phyloP scores from a whole-genome alignment of 1,140 invertebrate species.

The Branchinecta lynchi region DNA sequence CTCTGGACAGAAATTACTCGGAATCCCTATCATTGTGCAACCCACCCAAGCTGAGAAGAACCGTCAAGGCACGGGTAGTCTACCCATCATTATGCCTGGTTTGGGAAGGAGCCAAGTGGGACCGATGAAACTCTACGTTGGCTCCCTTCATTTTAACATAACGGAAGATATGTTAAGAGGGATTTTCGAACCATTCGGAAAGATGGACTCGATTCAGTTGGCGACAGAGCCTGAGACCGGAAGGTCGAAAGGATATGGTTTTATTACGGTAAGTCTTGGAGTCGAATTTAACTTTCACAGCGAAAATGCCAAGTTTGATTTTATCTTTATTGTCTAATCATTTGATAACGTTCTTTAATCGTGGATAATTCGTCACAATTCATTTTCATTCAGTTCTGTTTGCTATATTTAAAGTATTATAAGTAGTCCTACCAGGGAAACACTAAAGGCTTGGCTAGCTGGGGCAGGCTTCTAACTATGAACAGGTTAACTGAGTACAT shows the following conservation, averaged over 20 bases:
- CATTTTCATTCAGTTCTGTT: too few relatives aligned
- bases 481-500: too few relatives aligned
- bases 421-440: too few relatives aligned
- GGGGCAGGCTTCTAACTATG: too few relatives aligned
- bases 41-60: conserved; percentile 98
- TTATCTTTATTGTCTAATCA: too few relatives aligned
- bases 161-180: conserved; percentile 96
- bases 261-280: conserved; percentile 61
- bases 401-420: too few relatives aligned
- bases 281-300: too few relatives aligned
- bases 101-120: conserved; percentile 40
- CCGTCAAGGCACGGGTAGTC: conserved; percentile 36
- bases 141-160: conserved; percentile 96
- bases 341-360: too few relatives aligned
- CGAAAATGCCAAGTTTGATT: too few relatives aligned
- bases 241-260: conserved; percentile 92
- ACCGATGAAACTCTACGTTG: conserved; percentile 92
- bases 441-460: too few relatives aligned
- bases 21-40: conserved; percentile 94
- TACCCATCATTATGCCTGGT: conserved; percentile 23
- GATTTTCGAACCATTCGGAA: conserved; percentile 99
- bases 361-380: too few relatives aligned
- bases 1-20: conserved; percentile 88
- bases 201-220: conserved; percentile 91
- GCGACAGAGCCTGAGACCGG: conserved; percentile 89